These are phyloP conservation scores for Cololabis saira DNA, from an alignment of 2,113 vertebrate species.

Conservation along the genomic window DNA sequence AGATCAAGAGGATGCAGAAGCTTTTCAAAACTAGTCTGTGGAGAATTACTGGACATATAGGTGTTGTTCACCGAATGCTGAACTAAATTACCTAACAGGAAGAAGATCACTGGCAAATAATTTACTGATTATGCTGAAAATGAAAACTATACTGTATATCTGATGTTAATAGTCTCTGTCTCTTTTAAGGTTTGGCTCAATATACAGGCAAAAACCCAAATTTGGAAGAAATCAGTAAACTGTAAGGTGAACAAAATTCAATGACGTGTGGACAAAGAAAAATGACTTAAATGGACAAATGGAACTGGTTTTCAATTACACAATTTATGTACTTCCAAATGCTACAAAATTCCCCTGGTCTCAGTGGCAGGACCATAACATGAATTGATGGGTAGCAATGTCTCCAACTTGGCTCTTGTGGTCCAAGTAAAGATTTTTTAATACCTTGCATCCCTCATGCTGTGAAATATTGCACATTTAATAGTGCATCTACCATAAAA, in stretches of 20 bases:
- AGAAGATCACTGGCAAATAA: no score
- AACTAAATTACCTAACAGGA: no score
- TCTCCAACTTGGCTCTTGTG: slow-evolving; percentile 43
- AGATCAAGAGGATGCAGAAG: no score
- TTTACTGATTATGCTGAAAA: no score
- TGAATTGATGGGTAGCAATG: slow-evolving; percentile 52
- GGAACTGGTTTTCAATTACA: slow-evolving; percentile 44
- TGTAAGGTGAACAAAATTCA: slow-evolving; percentile 6
- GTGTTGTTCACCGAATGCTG: no score
- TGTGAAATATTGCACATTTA: slow-evolving; percentile 61
- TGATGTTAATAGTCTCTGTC: no score
- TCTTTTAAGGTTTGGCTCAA: not conserved
- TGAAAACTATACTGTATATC: no score
- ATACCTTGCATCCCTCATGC: slow-evolving; percentile 42
- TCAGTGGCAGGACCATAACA: slow-evolving; percentile 56
- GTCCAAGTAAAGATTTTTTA: slow-evolving; percentile 54
- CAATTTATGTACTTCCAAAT: slow-evolving; percentile 47
- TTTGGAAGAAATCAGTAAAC: not conserved
- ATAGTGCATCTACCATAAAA: slow-evolving; percentile 37
- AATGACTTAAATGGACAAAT: slow-evolving; percentile 30
- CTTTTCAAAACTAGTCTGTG: no score
- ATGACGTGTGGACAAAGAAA: slow-evolving; percentile 14
- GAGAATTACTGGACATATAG: no score
- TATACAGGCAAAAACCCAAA: not conserved
- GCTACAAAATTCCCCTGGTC: slow-evolving; percentile 23